A percentile compares a stretch with the other conserved stretches of the same genome.
These are phyloP conservation scores for Caenorhabditis brenneri DNA, from an alignment of 1,140 invertebrate species.

Conservation along the genomic window DNA sequence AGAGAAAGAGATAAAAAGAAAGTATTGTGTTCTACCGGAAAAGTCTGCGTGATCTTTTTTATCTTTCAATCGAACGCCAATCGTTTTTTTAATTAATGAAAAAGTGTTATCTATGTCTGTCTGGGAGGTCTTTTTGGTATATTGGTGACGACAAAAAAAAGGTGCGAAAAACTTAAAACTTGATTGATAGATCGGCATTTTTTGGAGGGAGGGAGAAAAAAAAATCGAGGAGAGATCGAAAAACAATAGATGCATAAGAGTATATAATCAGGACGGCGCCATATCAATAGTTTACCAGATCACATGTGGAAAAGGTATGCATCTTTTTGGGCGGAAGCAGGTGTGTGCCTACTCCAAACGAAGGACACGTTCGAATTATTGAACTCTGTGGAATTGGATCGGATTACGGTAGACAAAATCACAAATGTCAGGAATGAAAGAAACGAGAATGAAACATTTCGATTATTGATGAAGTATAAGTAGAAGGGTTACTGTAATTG, in stretches of 20 bases:
- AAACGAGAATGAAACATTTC: no score
- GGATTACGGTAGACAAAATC: no score
- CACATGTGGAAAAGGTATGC: slow-evolving; percentile 21
- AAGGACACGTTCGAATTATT: not conserved
- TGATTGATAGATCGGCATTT: not conserved
- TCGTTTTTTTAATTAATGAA: not conserved
- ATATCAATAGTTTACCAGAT: slow-evolving; percentile 20
- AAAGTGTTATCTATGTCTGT: not conserved
- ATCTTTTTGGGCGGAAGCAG: not conserved
- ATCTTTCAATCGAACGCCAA: not conserved
- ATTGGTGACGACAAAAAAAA: not conserved
- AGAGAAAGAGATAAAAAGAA: not conserved
- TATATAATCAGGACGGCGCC: slow-evolving; percentile 43
- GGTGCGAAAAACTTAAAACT: not conserved
- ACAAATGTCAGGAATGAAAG: no score
- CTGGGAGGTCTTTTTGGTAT: slow-evolving; percentile 18
- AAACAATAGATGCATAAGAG: slow-evolving; percentile 38
- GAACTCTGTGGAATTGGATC: not conserved
- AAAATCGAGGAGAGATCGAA: slow-evolving; percentile 15
- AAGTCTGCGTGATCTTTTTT: slow-evolving; percentile 7
- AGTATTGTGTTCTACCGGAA: not conserved
- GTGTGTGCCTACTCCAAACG: not conserved
- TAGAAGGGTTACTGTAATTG: no score
- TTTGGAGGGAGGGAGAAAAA: not conserved
- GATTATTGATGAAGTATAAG: no score